These are phyloP conservation scores for Oostethus manadensis DNA, from an alignment of 2,113 vertebrate genomes.

Conservation along the genomic window DNA sequence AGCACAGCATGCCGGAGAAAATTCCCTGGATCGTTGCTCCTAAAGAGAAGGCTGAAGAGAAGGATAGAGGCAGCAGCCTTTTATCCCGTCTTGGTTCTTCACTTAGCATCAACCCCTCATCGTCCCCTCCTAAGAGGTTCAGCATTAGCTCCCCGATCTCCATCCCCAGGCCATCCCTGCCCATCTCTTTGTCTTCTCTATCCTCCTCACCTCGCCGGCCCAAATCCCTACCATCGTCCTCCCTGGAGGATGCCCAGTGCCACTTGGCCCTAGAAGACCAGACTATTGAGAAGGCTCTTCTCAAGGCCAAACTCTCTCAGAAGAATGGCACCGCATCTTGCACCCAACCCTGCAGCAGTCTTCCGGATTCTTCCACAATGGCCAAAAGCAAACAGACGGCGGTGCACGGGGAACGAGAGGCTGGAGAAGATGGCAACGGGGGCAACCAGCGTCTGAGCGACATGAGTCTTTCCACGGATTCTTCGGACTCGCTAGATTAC, in stretches of 20 bases:
- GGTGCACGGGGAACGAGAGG: slow-evolving; percentile 30
- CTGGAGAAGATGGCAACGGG: slow-evolving; percentile 34
- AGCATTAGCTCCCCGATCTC: slow-evolving; percentile 61
- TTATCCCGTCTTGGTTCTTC: slow-evolving; percentile 59
- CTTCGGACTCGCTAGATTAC: slow-evolving; percentile 86
- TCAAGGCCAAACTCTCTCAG: slow-evolving; percentile 60
- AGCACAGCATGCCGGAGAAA: slow-evolving; percentile 80
- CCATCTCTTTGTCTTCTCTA: slow-evolving; percentile 56
- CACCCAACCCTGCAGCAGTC: slow-evolving; percentile 16
- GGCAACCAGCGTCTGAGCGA: slow-evolving; percentile 84
- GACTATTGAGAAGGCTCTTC: slow-evolving; percentile 49
- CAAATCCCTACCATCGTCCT: slow-evolving; percentile 69
- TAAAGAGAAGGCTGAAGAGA: slow-evolving; percentile 55
- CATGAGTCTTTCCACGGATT: slow-evolving; percentile 94
- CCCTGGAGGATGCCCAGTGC: slow-evolving; percentile 68
- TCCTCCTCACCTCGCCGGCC: slow-evolving; percentile 63
- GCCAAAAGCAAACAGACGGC: background rate
- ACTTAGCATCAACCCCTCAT: slow-evolving; percentile 46
- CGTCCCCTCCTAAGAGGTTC: slow-evolving; percentile 70
- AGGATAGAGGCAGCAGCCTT: slow-evolving; percentile 38
- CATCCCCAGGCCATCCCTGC: slow-evolving; percentile 66
- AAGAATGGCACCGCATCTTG: background rate
- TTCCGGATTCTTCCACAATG: slow-evolving; percentile 8
- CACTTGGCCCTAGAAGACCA: slow-evolving; percentile 58
- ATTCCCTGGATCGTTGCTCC: slow-evolving; percentile 60